Evolutionary conservation across 2,113 vertebrate species (phyloP).

Genomic region (Poeciliopsis prolifica): DNA sequence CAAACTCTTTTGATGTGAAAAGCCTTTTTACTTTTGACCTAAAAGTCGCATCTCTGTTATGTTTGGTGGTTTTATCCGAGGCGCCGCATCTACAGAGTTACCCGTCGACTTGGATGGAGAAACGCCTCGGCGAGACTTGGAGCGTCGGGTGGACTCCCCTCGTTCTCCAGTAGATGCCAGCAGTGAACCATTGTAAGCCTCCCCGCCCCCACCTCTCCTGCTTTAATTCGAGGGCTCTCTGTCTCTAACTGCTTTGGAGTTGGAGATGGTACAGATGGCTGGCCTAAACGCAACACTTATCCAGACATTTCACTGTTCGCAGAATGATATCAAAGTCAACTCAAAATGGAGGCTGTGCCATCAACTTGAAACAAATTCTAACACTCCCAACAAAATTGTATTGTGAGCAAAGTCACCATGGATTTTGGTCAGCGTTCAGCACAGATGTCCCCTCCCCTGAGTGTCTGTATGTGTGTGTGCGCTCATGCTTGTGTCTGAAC

Average conservation of each 20-base stretch:
- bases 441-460: slow-evolving; percentile 74
- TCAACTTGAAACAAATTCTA: slow-evolving; percentile 78
- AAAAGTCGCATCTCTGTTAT: too few species aligned
- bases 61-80: too few species aligned
- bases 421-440: slow-evolving; percentile 76
- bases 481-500: background rate
- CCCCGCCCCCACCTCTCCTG: background rate
- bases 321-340: slow-evolving; percentile 78
- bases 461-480: slow-evolving; percentile 34
- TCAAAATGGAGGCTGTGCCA: slow-evolving; percentile 78
- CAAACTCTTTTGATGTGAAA: background rate
- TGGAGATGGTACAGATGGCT: slow-evolving; percentile 78
- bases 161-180: slow-evolving; percentile 79
- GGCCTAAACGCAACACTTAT: slow-evolving; percentile 78
- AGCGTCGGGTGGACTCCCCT: slow-evolving; percentile 6
- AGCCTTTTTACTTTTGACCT: background rate
- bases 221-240: slow-evolving; percentile 37
- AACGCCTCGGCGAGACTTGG: background rate
- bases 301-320: slow-evolving; percentile 78
- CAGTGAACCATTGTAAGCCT: slow-evolving; percentile 69
- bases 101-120: background rate
- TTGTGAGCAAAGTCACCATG: slow-evolving; percentile 71
- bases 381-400: slow-evolving; percentile 79
- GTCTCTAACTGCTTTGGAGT: slow-evolving; percentile 67
- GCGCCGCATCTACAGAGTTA: background rate